Base-by-base conservation (phyloP, 2,888 invertebrate species). In the Zygogramma bicolorata region DNA sequence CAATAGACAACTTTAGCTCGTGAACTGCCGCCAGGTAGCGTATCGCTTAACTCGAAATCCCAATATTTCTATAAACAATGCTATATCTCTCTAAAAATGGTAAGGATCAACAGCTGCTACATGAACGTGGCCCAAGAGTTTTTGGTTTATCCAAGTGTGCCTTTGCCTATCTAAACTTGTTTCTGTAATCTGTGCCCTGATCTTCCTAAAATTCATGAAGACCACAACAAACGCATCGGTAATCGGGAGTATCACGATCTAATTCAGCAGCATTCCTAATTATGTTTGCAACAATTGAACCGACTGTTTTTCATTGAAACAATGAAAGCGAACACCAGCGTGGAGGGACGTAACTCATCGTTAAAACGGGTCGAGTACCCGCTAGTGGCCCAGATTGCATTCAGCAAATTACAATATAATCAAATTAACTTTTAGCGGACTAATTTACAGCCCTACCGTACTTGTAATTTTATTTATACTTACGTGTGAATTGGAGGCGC, bases 391-490 rank as follows among this genome's bases (percentile, higher is more conserved):
- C 81, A 81, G 84, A 85, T 84, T 84, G 84, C 84, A 84, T 83
- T 84, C 76, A 82, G 81, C 82, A 84, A 85, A 85, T 85, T 85
- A 85, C 84, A 84, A 83, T 83, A 83, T 85, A 85, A 85, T 85
- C 84, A 83, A 84, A 85, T 84, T 84, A 84, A 84, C 84, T 84
- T 84, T 84, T 79, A 81, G 74, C 81, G 76, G 81, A 81, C 80
- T 81, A 81, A 82, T 79, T 81, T 80, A 80, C 80, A 70, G 62
- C 68, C 71, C 74, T 15, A 29, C 58, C 57, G 25, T 59, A 60
- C 70, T 68, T 68, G 74, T 73, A 73, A 73, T 69, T 73, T 73
- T 42, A 42, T 62, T 62, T 81, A 80, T 81, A 79, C 75, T 80
- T 80, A 80, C 78, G 79, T 77, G 80, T 79, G 80, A 80, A 77